phyloP scores from a whole-genome alignment of 2,113 vertebrate genomes.

The Orycteropus afer region DNA sequence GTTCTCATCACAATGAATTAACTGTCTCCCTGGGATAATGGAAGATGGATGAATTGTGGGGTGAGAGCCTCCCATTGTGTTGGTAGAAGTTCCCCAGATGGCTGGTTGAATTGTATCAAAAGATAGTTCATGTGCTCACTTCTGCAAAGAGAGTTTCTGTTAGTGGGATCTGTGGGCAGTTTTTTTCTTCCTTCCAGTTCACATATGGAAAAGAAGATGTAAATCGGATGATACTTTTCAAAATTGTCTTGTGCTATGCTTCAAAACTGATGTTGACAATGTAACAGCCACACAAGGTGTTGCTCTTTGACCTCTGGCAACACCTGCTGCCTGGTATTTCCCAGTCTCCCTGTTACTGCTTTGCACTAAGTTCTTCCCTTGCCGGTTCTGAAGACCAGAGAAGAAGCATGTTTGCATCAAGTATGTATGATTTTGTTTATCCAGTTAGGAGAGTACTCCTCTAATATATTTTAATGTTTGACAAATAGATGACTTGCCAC shows the following conservation, averaged over 20 bases:
- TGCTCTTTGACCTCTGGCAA: not conserved
- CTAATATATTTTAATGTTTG: not conserved
- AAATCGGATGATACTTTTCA: not conserved
- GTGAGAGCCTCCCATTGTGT: not conserved
- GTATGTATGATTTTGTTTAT: not conserved
- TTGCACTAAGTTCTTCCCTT: not conserved
- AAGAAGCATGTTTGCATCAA: not conserved
- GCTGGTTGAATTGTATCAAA: not conserved
- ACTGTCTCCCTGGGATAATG: not conserved
- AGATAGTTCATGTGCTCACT: not conserved
- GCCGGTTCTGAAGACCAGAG: constrained; percentile 18
- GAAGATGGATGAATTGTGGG: not conserved
- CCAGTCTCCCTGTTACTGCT: not conserved
- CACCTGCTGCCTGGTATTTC: not conserved
- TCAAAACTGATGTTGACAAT: not conserved
- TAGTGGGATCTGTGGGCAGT: rapidly evolving
- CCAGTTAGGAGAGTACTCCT: not conserved
- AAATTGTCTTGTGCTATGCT: not conserved
- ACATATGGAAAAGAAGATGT: not conserved
- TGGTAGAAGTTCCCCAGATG: not conserved
- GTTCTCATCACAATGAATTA: not conserved
- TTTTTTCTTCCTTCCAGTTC: not conserved
- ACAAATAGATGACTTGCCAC: not conserved
- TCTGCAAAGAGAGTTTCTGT: not conserved
- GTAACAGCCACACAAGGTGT: not conserved